Conservation (phyloP, 2,113 vertebrate genomes). For the Leucosticte australis region DNA sequence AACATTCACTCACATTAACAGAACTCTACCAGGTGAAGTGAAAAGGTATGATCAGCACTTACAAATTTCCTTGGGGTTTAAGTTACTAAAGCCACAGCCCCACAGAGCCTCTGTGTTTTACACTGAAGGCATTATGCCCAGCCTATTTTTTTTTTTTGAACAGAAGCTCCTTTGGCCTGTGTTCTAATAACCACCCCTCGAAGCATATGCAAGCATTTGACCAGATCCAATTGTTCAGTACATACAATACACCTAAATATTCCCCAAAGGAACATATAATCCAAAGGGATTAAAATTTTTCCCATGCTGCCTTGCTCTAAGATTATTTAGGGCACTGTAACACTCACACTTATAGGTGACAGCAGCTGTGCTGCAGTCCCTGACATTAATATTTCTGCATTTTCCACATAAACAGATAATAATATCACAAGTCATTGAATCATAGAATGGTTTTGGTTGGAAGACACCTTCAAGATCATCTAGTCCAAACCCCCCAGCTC, state of each 20-base stretch:
- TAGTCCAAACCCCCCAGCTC: fast-evolving
- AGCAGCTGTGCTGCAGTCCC: neutral
- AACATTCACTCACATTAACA: neutral
- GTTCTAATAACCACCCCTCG: neutral
- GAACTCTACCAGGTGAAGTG: neutral
- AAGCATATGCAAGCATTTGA: neutral
- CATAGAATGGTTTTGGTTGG: neutral
- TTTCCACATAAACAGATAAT: neutral
- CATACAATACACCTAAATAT: neutral
- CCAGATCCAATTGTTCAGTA: neutral
- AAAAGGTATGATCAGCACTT: neutral
- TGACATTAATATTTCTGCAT: neutral
- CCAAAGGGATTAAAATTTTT: neutral
- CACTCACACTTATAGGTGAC: neutral
- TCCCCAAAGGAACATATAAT: neutral
- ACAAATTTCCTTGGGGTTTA: neutral
- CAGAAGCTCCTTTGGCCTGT: neutral
- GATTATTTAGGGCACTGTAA: neutral
- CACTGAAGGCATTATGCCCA: neutral
- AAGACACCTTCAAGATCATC: neutral
- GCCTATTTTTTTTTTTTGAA: neutral
- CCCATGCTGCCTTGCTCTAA: neutral
- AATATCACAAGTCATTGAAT: neutral
- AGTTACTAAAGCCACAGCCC: neutral
- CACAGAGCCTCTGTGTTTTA: neutral